Conservation (phyloP, 2,888 invertebrate species). For the Pseudococcus jackbeardsleyi region DNA sequence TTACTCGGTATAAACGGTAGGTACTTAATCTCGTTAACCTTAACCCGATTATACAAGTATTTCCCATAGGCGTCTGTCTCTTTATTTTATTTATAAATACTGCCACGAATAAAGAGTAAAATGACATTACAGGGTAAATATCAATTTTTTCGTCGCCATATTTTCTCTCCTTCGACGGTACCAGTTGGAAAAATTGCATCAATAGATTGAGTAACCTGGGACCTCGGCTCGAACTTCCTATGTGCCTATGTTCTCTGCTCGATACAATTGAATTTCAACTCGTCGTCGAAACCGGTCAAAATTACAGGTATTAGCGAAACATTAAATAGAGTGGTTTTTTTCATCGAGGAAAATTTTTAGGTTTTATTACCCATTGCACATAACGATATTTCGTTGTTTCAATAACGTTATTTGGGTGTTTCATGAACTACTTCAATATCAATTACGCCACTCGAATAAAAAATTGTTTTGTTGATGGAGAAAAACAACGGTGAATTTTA, state of each 20-base stretch:
- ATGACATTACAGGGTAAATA: not conserved
- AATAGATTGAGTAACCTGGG: not conserved
- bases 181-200: not conserved
- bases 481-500: too few species aligned
- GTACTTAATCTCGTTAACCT: conserved; percentile 45
- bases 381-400: not conserved
- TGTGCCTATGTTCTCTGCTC: not conserved
- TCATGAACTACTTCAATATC: too few species aligned
- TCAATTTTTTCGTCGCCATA: not conserved
- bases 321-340: not conserved
- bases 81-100: conserved; percentile 12
- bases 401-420: too few species aligned
- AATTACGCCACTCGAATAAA: too few species aligned
- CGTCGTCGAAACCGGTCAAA: conserved; percentile 1
- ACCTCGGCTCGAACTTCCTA: not conserved
- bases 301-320: conserved; percentile 20
- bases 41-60: conserved; percentile 7
- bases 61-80: conserved; percentile 29
- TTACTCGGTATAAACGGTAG: conserved; percentile 25
- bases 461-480: too few species aligned
- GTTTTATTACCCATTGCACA: not conserved
- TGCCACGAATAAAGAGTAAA: not conserved
- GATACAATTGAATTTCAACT: not conserved
- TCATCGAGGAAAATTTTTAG: not conserved
- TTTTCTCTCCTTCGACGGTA: not conserved